phyloP scores from a whole-genome alignment of 2,888 invertebrate genomes.

The Zaprionus lineosus region DNA sequence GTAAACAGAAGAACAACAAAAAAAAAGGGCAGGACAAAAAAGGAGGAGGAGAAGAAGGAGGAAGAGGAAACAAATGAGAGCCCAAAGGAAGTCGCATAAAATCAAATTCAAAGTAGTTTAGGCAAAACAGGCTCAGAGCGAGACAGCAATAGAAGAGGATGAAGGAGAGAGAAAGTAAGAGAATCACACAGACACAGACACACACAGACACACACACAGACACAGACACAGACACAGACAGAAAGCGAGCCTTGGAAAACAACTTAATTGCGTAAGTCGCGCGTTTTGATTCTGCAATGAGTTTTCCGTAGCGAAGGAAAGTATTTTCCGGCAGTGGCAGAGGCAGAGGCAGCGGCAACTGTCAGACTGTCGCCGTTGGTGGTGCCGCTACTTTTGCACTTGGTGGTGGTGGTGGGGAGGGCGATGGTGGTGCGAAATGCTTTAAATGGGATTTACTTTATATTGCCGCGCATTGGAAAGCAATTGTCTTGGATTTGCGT shows the following conservation, averaged over 20 bases:
- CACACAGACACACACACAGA: neutral
- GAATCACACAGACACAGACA: too few relatives aligned
- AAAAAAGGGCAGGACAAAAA: constrained; percentile 28
- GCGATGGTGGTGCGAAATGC: constrained; percentile 65
- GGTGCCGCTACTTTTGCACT: neutral
- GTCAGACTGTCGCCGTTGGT: constrained; percentile 5
- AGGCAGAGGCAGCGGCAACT: constrained; percentile 15
- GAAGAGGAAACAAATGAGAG: constrained; percentile 30
- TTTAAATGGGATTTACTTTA: constrained; percentile 64
- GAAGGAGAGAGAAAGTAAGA: constrained; percentile 19
- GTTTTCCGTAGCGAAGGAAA: constrained; percentile 19
- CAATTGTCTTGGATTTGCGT: constrained; percentile 79
- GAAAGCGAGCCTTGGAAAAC: constrained; percentile 45
- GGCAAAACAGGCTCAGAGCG: constrained; percentile 28
- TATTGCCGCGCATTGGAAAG: constrained; percentile 69
- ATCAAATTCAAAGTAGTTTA: constrained; percentile 71
- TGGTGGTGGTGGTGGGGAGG: constrained; percentile 7
- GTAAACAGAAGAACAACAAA: constrained; percentile 51
- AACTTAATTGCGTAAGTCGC: constrained; percentile 79
- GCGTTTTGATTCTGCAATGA: constrained; percentile 61
- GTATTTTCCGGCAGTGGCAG: too few relatives aligned
- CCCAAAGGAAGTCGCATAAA: constrained; percentile 51
- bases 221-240: neutral
- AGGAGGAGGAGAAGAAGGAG: constrained; percentile 13
- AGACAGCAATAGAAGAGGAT: neutral